These are phyloP conservation scores for Dyspetes luteomarginatus DNA, from an alignment of 2,888 invertebrate species.

Conservation along the genomic window DNA sequence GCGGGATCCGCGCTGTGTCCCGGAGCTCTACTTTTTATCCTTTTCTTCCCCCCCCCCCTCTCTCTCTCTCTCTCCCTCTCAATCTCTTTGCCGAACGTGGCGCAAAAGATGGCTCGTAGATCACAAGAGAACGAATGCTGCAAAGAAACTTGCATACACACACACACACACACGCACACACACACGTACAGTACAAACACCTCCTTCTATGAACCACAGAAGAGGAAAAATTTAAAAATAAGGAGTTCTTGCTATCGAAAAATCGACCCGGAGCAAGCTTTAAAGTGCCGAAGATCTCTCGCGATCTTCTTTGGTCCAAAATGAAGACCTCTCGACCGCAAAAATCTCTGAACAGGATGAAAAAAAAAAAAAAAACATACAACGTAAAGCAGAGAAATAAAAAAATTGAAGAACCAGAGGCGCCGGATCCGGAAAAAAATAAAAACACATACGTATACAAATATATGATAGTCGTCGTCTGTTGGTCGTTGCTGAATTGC, in stretches of 20 bases:
- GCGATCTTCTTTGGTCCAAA: constrained; percentile 62
- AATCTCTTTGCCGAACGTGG: constrained; percentile 41
- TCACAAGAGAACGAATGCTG: constrained; percentile 57
- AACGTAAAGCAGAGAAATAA: constrained; percentile 47
- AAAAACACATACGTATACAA: constrained; percentile 16
- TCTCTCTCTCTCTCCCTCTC: constrained; percentile 24
- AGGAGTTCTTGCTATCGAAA: constrained; percentile 33
- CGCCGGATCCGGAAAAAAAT: constrained; percentile 51
- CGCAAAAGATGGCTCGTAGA: constrained; percentile 57
- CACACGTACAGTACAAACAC: constrained; percentile 16
- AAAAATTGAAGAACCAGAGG: constrained; percentile 48
- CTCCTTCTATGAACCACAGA: constrained; percentile 29
- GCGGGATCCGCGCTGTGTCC: constrained; percentile 59
- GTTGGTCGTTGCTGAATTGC: neutral
- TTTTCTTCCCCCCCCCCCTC: neutral
- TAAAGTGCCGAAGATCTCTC: constrained; percentile 34
- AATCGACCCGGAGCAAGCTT: constrained; percentile 42
- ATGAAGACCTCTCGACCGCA: constrained; percentile 67
- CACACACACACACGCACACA: neutral
- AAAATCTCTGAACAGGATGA: constrained; percentile 1
- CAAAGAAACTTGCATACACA: constrained; percentile 24
- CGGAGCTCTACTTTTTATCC: constrained; percentile 38
- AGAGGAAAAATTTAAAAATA: constrained; percentile 44
- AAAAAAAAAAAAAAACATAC: constrained; percentile 34
- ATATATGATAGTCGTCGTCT: constrained; percentile 8